Evolutionary conservation across 2,888 invertebrate genomes (phyloP).

Genomic region (Plebejus argus): DNA sequence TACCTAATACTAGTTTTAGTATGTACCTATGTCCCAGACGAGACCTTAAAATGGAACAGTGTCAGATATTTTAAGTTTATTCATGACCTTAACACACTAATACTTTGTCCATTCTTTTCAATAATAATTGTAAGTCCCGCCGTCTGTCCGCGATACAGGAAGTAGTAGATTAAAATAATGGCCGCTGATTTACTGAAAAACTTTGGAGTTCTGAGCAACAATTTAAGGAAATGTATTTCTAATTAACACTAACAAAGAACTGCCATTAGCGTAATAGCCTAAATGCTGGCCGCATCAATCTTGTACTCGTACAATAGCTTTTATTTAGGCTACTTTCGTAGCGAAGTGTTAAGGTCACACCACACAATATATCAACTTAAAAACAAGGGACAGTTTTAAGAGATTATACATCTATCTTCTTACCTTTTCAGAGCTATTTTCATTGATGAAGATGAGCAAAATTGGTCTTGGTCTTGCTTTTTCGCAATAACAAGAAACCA

Average conservation of each 20-base stretch:
- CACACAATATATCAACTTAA: neutral
- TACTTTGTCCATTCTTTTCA: conserved; percentile 12
- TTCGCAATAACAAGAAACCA: too few species aligned
- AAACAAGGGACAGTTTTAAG: too few species aligned
- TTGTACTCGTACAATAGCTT: conserved; percentile 8
- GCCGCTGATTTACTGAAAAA: neutral
- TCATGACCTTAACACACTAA: neutral
- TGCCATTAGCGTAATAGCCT: conserved; percentile 20
- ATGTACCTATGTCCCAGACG: neutral
- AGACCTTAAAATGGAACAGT: neutral
- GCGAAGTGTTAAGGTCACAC: neutral
- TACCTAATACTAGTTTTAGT: too few species aligned
- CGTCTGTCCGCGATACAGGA: neutral
- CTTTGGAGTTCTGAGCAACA: conserved; percentile 3
- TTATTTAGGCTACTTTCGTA: neutral
- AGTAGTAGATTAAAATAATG: conserved; percentile 14
- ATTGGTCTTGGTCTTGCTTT: too few species aligned
- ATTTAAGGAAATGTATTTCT: conserved; percentile 30
- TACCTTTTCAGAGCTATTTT: too few species aligned
- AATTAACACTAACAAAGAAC: conserved; percentile 23
- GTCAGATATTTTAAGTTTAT: neutral
- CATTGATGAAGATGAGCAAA: too few species aligned
- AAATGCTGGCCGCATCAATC: conserved; percentile 19
- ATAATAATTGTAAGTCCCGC: neutral
- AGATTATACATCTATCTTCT: too few species aligned